Evolutionary conservation across 64 coral and sea anemone species (phyloP).

Genomic region (Astreopora myriophthalma): DNA sequence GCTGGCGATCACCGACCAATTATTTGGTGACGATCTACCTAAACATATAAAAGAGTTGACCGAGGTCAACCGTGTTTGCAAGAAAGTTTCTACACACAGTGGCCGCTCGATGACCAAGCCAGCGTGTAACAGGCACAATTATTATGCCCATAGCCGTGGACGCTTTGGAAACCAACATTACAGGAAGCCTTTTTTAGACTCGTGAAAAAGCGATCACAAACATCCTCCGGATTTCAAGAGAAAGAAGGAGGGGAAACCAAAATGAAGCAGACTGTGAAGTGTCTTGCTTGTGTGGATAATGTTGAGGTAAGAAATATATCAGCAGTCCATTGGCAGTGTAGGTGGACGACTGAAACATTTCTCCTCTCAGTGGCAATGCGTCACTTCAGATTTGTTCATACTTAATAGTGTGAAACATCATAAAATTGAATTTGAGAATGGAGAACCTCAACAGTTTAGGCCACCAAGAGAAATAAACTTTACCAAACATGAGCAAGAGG

Average conservation of each 20-base stretch:
- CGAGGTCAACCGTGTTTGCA: conserved; percentile 34
- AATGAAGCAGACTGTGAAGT: background rate
- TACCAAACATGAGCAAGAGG: background rate
- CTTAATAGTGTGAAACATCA: conserved; percentile 55
- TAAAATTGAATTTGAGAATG: conserved; percentile 46
- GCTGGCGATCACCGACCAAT: conserved; percentile 23
- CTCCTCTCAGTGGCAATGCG: conserved; percentile 28
- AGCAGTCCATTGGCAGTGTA: background rate
- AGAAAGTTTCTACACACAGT: conserved; percentile 36
- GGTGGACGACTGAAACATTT: conserved; percentile 38
- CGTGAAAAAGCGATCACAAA: conserved; percentile 33
- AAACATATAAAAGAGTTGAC: conserved; percentile 52
- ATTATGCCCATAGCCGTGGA: conserved; percentile 7
- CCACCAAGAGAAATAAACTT: conserved; percentile 33
- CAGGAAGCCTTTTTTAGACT: conserved; percentile 10
- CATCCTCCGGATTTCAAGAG: conserved; percentile 18
- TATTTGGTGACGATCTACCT: conserved; percentile 11
- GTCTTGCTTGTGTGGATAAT: conserved; percentile 1
- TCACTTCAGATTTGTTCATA: conserved; percentile 29
- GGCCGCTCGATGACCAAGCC: background rate
- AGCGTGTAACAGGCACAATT: conserved; percentile 9
- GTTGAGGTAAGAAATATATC: conserved; percentile 21
- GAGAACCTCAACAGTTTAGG: conserved; percentile 3
- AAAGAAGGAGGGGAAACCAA: background rate
- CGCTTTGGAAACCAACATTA: conserved; percentile 1